Evolutionary conservation across 2,888 invertebrate species (phyloP).

Genomic region (Patella pellucida): DNA sequence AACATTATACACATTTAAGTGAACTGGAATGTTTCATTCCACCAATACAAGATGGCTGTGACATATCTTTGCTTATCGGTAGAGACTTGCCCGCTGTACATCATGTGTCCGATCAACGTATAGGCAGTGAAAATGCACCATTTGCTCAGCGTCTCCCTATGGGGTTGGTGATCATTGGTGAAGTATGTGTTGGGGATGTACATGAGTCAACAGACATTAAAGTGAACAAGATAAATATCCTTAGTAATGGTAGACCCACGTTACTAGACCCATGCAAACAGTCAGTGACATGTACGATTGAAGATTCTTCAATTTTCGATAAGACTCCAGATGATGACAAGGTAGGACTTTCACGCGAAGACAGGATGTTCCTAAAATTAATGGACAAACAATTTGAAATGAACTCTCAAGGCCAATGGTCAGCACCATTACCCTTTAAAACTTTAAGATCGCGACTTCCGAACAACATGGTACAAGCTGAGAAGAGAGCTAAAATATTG

Average conservation of each 20-base stretch:
- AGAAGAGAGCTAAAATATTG: constrained; percentile 21
- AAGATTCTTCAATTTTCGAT: too few relatives aligned
- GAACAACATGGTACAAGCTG: constrained; percentile 29
- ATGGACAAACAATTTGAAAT: too few relatives aligned
- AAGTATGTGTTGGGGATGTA: constrained; percentile 33
- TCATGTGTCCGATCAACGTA: constrained; percentile 33
- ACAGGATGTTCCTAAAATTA: too few relatives aligned
- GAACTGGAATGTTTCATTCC: constrained; percentile 29
- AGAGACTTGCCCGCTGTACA: constrained; percentile 32
- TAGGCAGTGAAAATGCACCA: constrained; percentile 25
- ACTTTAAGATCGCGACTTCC: constrained; percentile 13
- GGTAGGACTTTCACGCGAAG: too few relatives aligned
- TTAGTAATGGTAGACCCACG: too few relatives aligned
- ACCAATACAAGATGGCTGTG: constrained; percentile 15
- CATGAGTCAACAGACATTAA: constrained; percentile 22
- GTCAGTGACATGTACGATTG: too few relatives aligned
- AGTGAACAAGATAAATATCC: neutral
- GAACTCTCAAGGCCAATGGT: too few relatives aligned
- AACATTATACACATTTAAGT: constrained; percentile 21
- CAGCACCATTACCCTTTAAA: constrained; percentile 30
- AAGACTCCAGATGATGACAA: too few relatives aligned
- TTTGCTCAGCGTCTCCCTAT: constrained; percentile 27
- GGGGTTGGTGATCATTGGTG: constrained; percentile 36
- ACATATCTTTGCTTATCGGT: constrained; percentile 29
- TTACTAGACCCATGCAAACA: too few relatives aligned